Base-by-base conservation (phyloP, 1,140 invertebrate genomes). In the Sinella curviseta region DNA sequence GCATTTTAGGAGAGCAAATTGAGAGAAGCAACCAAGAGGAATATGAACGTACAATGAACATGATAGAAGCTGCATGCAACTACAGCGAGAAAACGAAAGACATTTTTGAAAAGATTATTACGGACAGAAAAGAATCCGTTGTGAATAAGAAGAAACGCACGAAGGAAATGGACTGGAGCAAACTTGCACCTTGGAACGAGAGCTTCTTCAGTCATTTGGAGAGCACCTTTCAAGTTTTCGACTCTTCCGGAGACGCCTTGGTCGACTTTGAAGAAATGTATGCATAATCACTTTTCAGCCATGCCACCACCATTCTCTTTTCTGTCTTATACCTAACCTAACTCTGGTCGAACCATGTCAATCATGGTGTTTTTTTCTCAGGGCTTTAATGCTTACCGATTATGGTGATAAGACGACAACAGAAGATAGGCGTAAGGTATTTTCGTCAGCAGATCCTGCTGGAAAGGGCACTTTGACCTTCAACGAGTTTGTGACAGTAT, bases 401-500 rank as follows among this genome's bases (percentile, higher is more conserved):
- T 80, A 33, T 77, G 78, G 78, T 0, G 78, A 80, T 28, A 75
- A 67, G 33, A 36, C 78, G 4, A 24, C 74, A 8, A 31, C 20
- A 26, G 57, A 76, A 30, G 75, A 36, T 3, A 39, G 74, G n/a
- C 3, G 24, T 2, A n/a, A 3, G 1, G 36, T 57, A 8, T 79
- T 79, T 39, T 1, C 70, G 1, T 8, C 48, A 30, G 78, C 30
- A 4, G 78, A 79, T 75, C 20, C 39, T 1, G 20, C 28, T 14
- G 31, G 35, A 0, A 31, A 30, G 17, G 78, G 73, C 14, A 16
- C n/a, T 20, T 34, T 79, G 30, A 33, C 39, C 30, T 79, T 79
- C 35, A 55, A 67, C 20, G 12, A 80, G 24, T 80, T 80, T 70
- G 28, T 77, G 4, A 75, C 57, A 1, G 70, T 78, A 55, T 30